These are phyloP conservation scores for Columba livia DNA, from an alignment of 2,113 vertebrate species.

Conservation along the genomic window DNA sequence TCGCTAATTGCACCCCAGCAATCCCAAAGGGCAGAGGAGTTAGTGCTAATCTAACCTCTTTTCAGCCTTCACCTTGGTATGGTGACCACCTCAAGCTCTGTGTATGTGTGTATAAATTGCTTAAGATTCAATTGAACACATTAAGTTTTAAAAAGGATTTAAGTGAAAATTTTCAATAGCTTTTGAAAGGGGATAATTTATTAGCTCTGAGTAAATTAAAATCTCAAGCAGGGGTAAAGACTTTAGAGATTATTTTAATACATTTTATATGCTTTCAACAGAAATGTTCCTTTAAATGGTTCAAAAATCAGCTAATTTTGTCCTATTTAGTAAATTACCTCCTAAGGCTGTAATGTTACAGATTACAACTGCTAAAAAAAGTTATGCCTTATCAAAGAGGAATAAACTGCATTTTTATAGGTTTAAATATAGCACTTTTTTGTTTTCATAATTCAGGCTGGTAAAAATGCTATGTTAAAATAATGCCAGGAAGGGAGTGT, in stretches of 20 bases:
- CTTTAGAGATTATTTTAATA: conserved; percentile 80
- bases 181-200: conserved; percentile 81
- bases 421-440: conserved; percentile 47
- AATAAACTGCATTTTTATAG: conserved; percentile 60
- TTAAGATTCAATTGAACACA: conserved; percentile 75
- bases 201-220: conserved; percentile 83
- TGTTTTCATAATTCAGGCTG: conserved; percentile 59
- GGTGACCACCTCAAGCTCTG: conserved; percentile 78
- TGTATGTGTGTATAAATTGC: conserved; percentile 71
- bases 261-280: conserved; percentile 78
- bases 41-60: conserved; percentile 85
- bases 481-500: conserved; percentile 1
- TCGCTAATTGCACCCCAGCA: conserved; percentile 85
- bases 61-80: conserved; percentile 81
- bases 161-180: conserved; percentile 77
- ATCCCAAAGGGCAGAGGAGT: conserved; percentile 77
- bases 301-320: conserved; percentile 80
- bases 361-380: conserved; percentile 71
- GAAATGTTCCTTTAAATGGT: conserved; percentile 77
- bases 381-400: conserved; percentile 57
- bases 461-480: conserved; percentile 49
- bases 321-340: conserved; percentile 81
- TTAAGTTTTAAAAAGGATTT: conserved; percentile 80
- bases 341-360: conserved; percentile 79
- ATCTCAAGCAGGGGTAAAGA: conserved; percentile 81